Conservation (phyloP, 2,797 vertebrate genomes). For the Oceanodroma leucorhoa region DNA sequence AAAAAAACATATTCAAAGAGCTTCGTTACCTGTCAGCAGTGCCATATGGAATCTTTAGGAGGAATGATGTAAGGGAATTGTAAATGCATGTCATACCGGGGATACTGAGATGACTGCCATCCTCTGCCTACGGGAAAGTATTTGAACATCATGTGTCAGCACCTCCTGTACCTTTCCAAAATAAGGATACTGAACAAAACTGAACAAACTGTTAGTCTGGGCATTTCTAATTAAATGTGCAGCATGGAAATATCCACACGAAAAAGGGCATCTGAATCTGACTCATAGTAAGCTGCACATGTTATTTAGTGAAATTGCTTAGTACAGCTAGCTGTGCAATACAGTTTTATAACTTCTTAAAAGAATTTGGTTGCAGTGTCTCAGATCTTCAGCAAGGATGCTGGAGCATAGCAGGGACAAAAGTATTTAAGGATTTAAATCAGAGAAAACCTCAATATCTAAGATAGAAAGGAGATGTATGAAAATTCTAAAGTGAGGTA, state of each 20-base stretch:
- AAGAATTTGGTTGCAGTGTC: background rate
- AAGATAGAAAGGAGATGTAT: background rate
- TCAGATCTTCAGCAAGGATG: background rate
- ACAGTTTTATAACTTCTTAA: background rate
- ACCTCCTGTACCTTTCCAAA: background rate
- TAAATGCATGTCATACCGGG: conserved; percentile 3
- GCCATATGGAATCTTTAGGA: background rate
- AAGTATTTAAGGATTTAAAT: background rate
- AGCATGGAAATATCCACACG: background rate
- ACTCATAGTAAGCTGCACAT: background rate
- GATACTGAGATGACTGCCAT: background rate
- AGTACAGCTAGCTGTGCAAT: background rate
- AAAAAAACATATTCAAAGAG: background rate
- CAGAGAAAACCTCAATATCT: background rate
- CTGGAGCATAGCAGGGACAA: background rate
- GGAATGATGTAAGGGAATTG: conserved; percentile 44
- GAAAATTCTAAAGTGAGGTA: background rate
- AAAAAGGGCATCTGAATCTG: background rate
- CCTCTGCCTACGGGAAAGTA: background rate
- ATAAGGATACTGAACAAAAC: conserved; percentile 19
- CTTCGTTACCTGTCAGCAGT: background rate
- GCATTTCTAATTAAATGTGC: conserved; percentile 27
- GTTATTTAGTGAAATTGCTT: background rate
- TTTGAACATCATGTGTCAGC: conserved; percentile 43
- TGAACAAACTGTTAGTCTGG: conserved; percentile 17